Evolutionary conservation across 1,140 invertebrate genomes (phyloP), one percentile per base, ranked within the genome.

Genomic region (Drosophila ironensis): DNA sequence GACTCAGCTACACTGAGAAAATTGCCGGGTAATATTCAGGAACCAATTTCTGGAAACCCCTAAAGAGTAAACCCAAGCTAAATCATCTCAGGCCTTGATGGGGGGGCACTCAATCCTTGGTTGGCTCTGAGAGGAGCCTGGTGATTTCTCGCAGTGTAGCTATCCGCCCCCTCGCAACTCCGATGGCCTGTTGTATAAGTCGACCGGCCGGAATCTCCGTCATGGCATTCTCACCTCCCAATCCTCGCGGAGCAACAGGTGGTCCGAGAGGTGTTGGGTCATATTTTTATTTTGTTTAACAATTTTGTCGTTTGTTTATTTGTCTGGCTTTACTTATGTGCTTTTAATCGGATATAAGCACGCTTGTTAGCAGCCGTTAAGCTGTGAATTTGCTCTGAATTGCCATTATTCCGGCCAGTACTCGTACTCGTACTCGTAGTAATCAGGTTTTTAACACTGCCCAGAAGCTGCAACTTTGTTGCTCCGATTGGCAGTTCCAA

Each of bases 361-460:
- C 17, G 46, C 11, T 64, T 40, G 35, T 25, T 64, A 28, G 35
- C 17, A 22, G 24, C 45, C n/a, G n/a, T n/a, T n/a, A n/a, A n/a
- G n/a, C n/a, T n/a, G n/a, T n/a, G n/a, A n/a, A 20, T 24, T 30
- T 25, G 38, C 53, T 57, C 53, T 44, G 35, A 40, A 64, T 60
- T 56, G 63, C 45, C 20, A 68, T 59, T 78, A 54, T 81, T 86
- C 45, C 14, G 16, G 7, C 1, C 14, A 33, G 11, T 33, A 33
- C 28, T 19, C 40, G 40, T 41, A 24, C n/a, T n/a, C n/a, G n/a
- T n/a, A n/a, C n/a, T n/a, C n/a, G n/a, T 56, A 71, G 47, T 59
- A 72, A 76, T 80, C 73, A 68, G 67, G 76, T 73, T 87, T 90
- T 81, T 17, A 3, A 50, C 24, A n/a, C 19, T 9, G 19, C 12